These are phyloP conservation scores for Euspilapteryx auroguttella DNA, from an alignment of 2,888 invertebrate species.

Conservation along the genomic window DNA sequence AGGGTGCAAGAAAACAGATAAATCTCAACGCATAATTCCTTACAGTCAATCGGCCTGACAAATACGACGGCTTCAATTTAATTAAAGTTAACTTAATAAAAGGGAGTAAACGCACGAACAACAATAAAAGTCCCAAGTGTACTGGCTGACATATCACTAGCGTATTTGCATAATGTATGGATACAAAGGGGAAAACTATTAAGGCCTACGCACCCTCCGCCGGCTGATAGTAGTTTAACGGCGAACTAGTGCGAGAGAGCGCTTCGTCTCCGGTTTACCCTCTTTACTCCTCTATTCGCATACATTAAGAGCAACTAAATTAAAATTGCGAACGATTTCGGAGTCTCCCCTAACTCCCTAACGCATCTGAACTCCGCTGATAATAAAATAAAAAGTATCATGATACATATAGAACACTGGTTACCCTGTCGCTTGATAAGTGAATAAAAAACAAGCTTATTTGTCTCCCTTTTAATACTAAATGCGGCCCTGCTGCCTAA, in stretches of 20 bases:
- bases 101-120: slow-evolving; percentile 52
- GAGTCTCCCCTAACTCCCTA: slow-evolving; percentile 18
- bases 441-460: slow-evolving; percentile 37
- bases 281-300: slow-evolving; percentile 43
- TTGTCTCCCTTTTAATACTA: slow-evolving; percentile 18
- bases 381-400: slow-evolving; percentile 53
- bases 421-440: slow-evolving; percentile 30
- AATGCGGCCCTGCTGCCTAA: slow-evolving; percentile 13
- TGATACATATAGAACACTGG: slow-evolving; percentile 47
- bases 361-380: slow-evolving; percentile 17
- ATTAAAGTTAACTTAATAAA: slow-evolving; percentile 59
- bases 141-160: slow-evolving; percentile 54
- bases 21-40: slow-evolving; percentile 46
- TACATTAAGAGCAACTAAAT: slow-evolving; percentile 57
- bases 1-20: slow-evolving; percentile 34
- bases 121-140: slow-evolving; percentile 58
- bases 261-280: slow-evolving; percentile 15
- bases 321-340: slow-evolving; percentile 55
- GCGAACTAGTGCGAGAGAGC: slow-evolving; percentile 26
- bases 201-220: slow-evolving; percentile 40
- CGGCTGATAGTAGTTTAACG: slow-evolving; percentile 50
- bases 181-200: slow-evolving; percentile 53
- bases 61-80: slow-evolving; percentile 53
- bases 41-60: slow-evolving; percentile 51
- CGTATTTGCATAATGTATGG: slow-evolving; percentile 59